phyloP scores from a whole-genome alignment of 2,888 invertebrate genomes.

The Crematogaster levior region DNA sequence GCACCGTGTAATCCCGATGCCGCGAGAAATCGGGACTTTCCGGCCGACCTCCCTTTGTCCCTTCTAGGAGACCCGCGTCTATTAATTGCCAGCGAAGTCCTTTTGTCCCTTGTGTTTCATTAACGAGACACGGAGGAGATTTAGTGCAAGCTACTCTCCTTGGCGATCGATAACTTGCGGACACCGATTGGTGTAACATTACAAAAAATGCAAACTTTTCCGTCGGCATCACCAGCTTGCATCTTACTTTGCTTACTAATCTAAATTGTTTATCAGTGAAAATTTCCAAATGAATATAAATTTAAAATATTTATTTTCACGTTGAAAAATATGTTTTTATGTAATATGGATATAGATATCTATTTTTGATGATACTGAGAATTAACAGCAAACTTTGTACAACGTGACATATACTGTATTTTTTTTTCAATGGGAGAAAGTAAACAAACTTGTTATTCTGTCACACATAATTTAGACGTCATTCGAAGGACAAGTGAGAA shows the following conservation, averaged over 20 bases:
- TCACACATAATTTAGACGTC: neutral
- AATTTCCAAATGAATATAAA: neutral
- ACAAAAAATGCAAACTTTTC: too few species aligned
- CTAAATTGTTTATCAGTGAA: neutral
- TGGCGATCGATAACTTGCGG: constrained; percentile 14
- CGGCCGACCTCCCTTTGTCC: neutral
- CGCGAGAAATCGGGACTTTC: neutral
- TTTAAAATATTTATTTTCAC: too few species aligned
- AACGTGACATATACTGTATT: neutral
- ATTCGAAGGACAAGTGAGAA: neutral
- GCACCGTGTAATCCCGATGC: constrained; percentile 31
- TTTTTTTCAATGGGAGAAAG: neutral
- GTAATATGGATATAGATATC: neutral
- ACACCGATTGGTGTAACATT: too few species aligned
- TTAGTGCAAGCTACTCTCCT: neutral
- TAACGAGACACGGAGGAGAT: constrained; percentile 1
- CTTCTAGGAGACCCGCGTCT: neutral
- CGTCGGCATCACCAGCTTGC: neutral
- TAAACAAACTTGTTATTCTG: neutral
- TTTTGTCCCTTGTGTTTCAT: constrained; percentile 25
- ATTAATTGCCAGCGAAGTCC: constrained; percentile 26
- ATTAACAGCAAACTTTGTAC: neutral
- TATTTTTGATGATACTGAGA: neutral
- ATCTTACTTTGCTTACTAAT: neutral
- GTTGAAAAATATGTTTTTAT: neutral